Conservation (phyloP, 2,113 vertebrate species). For the Hiodon tergisus region DNA sequence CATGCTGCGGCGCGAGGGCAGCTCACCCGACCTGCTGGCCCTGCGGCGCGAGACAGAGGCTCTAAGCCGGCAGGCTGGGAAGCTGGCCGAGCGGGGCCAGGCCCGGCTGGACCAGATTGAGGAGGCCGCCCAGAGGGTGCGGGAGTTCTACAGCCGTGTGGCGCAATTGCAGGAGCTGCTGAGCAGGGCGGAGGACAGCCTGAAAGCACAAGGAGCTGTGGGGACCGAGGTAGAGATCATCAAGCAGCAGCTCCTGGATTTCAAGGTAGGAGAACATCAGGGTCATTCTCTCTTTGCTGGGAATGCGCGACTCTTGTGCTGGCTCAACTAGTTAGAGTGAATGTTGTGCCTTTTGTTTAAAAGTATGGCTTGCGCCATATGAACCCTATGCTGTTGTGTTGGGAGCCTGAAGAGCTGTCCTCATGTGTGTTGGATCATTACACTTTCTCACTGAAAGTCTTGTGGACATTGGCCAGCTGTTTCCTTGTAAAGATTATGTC, state of each 20-base stretch:
- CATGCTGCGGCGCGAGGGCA: conserved; percentile 87
- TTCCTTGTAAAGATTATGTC: too few relatives aligned
- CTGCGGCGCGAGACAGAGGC: conserved; percentile 87
- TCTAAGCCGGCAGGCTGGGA: conserved; percentile 82
- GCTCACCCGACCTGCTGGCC: conserved; percentile 81
- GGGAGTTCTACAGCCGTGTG: conserved; percentile 79
- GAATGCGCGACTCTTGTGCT: conserved; percentile 16
- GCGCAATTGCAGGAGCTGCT: conserved; percentile 76
- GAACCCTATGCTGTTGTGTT: too few relatives aligned
- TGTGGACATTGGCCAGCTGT: too few relatives aligned
- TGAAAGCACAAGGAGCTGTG: conserved; percentile 77
- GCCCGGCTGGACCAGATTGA: conserved; percentile 77
- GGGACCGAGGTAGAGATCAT: conserved; percentile 89
- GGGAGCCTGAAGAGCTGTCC: too few relatives aligned
- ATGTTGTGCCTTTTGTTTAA: too few relatives aligned
- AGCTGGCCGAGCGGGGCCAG: conserved; percentile 81
- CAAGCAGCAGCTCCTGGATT: conserved; percentile 86
- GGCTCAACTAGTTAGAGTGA: conserved; percentile 3
- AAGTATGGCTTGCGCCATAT: too few relatives aligned
- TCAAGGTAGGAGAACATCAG: conserved; percentile 73
- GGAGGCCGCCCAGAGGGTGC: conserved; percentile 66
- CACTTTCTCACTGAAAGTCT: too few relatives aligned
- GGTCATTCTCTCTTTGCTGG: neutral
- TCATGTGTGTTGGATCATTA: too few relatives aligned
- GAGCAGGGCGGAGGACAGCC: conserved; percentile 70